Evolutionary conservation across 2,888 invertebrate species (phyloP).

Genomic region (Charanyca ferruginea): DNA sequence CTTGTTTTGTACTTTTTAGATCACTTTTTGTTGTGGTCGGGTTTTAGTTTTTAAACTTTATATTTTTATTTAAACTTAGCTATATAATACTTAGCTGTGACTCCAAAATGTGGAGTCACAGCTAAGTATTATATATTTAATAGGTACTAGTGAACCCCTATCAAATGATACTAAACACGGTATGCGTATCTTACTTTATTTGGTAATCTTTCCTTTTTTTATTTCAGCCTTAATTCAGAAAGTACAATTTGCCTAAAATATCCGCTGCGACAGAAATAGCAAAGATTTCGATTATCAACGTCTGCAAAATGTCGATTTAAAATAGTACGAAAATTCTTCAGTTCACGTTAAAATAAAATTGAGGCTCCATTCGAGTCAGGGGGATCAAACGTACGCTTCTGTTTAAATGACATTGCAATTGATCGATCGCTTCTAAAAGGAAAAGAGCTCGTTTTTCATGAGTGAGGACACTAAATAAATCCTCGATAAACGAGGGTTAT

Average conservation of each 20-base stretch:
- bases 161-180: too few species aligned
- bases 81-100: too few species aligned
- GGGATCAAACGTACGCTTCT: constrained; percentile 75
- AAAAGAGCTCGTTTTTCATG: constrained; percentile 86
- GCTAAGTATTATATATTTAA: too few species aligned
- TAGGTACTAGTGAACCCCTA: too few species aligned
- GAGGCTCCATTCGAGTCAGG: constrained; percentile 68
- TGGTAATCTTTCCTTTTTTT: too few species aligned
- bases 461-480: constrained; percentile 83
- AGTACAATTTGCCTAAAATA: neutral
- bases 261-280: neutral
- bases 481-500: constrained; percentile 82
- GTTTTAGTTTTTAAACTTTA: too few species aligned
- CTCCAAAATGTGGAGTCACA: too few species aligned
- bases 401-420: constrained; percentile 85
- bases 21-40: too few species aligned
- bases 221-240: neutral
- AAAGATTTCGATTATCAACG: neutral
- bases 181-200: too few species aligned
- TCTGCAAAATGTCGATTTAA: neutral
- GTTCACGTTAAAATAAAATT: constrained; percentile 40
- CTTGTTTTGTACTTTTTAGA: too few species aligned
- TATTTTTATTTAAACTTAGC: too few species aligned
- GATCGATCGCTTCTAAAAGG: constrained; percentile 82
- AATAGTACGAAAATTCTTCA: neutral